Base-by-base conservation (phyloP, 1,140 invertebrate genomes). In the Proales similis region DNA sequence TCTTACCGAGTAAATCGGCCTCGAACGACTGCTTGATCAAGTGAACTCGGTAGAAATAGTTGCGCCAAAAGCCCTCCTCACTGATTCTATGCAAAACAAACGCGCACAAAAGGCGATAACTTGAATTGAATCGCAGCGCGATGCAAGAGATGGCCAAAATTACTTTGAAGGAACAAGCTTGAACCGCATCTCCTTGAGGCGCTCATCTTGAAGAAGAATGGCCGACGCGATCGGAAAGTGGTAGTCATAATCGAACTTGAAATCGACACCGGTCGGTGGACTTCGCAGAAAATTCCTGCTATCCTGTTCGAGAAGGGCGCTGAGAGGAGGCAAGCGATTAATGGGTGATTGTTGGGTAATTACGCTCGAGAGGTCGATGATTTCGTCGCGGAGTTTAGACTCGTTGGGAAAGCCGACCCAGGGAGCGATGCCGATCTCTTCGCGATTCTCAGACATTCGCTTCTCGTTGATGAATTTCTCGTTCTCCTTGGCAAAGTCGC, bases 41-140 rank as follows among this genome's bases (percentile, higher is more conserved):
- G 66, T 88, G 93, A 64, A 98, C 88, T 71, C 93, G 87, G 79
- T 99, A 99, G 79, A 97, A 97, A 76, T 98, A 99, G 79, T 98
- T 99, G 69, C 90, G 83, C 94, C 93, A 99, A 79, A 99, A 98
- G 71, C 86, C 87, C 78, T 96, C 91, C 79, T 98, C 94, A 70
- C 84, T 90, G 70, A 97, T 88, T 71, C 91, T 95, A 76, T 45
- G 80, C 66, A 57, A 24, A 67, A 73, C 66, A 11, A n/a, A 65
- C 27, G 64, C 45, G 29, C 4, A 57, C n/a, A 19, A 4, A 17
- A 63, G 29, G 47, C 3, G 17, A 14, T 3, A 26, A 29, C 63
- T 24, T 6, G 9, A 6, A 6, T 64, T 33, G 6, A 64, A 17
- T 12, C 6, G 12, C 9, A 30, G 9, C 5, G 5, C 7, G 9